Evolutionary conservation across 1,140 invertebrate species (phyloP).

Genomic region (Dendrolimus punctatus): DNA sequence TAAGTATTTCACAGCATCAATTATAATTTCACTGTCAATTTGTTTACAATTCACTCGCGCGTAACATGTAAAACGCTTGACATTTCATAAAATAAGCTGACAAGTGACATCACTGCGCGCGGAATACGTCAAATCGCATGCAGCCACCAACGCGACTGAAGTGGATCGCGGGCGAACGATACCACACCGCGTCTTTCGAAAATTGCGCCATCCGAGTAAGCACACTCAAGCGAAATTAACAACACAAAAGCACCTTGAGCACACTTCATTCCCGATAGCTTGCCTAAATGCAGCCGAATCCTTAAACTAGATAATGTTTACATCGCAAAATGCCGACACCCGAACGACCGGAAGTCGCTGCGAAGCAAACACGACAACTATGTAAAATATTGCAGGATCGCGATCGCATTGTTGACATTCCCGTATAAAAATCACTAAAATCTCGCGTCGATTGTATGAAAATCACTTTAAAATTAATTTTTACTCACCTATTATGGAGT

Average conservation of each 20-base stretch:
- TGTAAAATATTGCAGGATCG: constrained; percentile 86
- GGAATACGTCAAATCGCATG: constrained; percentile 70
- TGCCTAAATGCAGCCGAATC: constrained; percentile 50
- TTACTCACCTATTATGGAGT: constrained; percentile 79
- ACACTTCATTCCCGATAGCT: constrained; percentile 61
- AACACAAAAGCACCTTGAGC: constrained; percentile 70
- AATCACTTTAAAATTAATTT: constrained; percentile 67
- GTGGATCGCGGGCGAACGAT: constrained; percentile 66
- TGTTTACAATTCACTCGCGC: constrained; percentile 66
- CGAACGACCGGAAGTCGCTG: constrained; percentile 73
- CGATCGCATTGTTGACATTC: constrained; percentile 81
- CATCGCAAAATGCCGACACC: constrained; percentile 70
- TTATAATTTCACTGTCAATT: constrained; percentile 59
- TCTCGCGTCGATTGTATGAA: constrained; percentile 72
- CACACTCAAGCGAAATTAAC: constrained; percentile 67
- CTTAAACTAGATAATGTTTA: constrained; percentile 70
- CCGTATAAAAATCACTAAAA: constrained; percentile 74
- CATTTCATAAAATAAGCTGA: constrained; percentile 69
- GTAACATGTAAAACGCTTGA: constrained; percentile 62
- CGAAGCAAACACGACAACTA: constrained; percentile 82
- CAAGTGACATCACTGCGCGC: constrained; percentile 68
- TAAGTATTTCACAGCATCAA: constrained; percentile 59
- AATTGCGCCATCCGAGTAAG: constrained; percentile 71
- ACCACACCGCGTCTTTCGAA: constrained; percentile 71
- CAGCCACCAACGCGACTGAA: constrained; percentile 69